Evolutionary conservation across 2,888 invertebrate species (phyloP).

Genomic region (Nomada ferruginata): DNA sequence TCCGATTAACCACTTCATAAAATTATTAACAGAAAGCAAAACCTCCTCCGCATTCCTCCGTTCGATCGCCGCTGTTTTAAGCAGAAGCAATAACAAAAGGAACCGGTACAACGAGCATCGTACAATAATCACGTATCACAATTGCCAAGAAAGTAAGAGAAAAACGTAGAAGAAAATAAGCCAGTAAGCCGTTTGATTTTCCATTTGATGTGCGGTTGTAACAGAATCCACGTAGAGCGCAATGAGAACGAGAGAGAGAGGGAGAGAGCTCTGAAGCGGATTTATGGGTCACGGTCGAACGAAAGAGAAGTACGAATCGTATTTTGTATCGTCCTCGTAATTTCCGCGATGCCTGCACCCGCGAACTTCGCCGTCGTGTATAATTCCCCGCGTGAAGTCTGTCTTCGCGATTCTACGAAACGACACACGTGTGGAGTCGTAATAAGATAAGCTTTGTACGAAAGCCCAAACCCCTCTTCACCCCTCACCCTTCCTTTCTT

Average conservation of each 20-base stretch:
- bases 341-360: slow-evolving; percentile 49
- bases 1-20: no score
- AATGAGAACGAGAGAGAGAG: no score
- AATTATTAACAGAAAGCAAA: no score
- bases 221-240: background rate
- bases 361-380: slow-evolving; percentile 26
- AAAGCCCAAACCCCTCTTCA: background rate
- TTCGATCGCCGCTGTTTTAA: background rate
- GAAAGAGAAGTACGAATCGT: slow-evolving; percentile 46
- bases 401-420: slow-evolving; percentile 40
- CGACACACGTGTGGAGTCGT: slow-evolving; percentile 41
- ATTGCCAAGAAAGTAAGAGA: background rate
- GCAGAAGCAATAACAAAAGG: no score
- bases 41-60: background rate
- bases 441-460: slow-evolving; percentile 55
- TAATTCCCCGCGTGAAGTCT: slow-evolving; percentile 33
- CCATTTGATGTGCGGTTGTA: slow-evolving; percentile 1
- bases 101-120: background rate
- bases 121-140: background rate
- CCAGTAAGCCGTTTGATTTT: background rate
- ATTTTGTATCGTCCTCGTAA: slow-evolving; percentile 55
- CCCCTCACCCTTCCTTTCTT: background rate
- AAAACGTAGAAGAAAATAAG: background rate
- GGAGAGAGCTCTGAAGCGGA: background rate
- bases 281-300: slow-evolving; percentile 58